Evolutionary conservation across 2,888 invertebrate genomes (phyloP).

Genomic region (Ormyrus nitidulus): DNA sequence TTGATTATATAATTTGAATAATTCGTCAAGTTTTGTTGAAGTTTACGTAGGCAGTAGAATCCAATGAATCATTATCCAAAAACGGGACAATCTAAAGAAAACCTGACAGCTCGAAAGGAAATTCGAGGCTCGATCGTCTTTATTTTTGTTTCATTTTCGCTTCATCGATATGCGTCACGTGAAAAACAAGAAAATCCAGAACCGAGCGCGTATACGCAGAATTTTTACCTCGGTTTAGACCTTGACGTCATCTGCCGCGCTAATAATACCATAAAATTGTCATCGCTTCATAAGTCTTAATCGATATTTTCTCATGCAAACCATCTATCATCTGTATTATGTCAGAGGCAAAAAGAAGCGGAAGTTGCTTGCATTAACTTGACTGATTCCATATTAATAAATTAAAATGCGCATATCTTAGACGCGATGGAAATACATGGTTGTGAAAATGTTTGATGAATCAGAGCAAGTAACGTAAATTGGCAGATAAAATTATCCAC

Average conservation of each 20-base stretch:
- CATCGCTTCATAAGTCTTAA: background rate
- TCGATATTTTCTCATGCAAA: conserved; percentile 19
- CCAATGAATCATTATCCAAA: conserved; percentile 36
- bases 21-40: conserved; percentile 15
- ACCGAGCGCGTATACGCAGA: background rate
- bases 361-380: conserved; percentile 3
- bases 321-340: background rate
- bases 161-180: conserved; percentile 25
- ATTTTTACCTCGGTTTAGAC: conserved; percentile 7
- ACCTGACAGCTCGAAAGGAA: conserved; percentile 16
- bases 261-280: conserved; percentile 13
- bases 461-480: conserved; percentile 24
- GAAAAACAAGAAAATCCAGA: conserved; percentile 37
- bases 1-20: conserved; percentile 5
- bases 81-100: conserved; percentile 29
- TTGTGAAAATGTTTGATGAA: conserved; percentile 15
- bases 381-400: conserved; percentile 7
- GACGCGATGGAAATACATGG: conserved; percentile 13
- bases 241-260: conserved; percentile 13
- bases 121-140: background rate
- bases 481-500: too few species aligned
- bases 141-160: conserved; percentile 3
- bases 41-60: conserved; percentile 8
- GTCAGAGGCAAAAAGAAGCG: background rate
- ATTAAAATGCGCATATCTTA: conserved; percentile 17